A percentile compares a stretch with the other conserved stretches of the same genome.
phyloP scores from a whole-genome alignment of 2,888 invertebrate genomes.

The Seira musarum region DNA sequence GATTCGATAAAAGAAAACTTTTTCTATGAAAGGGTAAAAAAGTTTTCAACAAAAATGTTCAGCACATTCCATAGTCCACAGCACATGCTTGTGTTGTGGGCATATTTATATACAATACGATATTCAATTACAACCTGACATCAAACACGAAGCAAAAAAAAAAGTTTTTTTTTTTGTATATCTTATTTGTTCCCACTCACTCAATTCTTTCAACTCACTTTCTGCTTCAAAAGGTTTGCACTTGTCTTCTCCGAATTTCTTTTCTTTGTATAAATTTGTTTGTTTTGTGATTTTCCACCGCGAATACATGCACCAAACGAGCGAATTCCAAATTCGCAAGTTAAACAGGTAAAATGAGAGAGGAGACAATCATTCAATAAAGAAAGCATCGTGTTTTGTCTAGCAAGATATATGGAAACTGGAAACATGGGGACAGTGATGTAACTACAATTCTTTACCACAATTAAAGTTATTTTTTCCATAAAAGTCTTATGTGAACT shows the following conservation, averaged over 20 bases:
- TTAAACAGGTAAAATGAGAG: neutral
- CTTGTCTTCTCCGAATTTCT: neutral
- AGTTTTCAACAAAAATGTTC: neutral
- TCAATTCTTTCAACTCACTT: neutral
- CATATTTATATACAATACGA: neutral
- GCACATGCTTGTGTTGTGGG: no score
- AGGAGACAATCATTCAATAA: slow-evolving; percentile 5
- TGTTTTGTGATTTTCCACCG: neutral
- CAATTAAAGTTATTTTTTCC: slow-evolving; percentile 3
- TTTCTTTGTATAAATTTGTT: neutral
- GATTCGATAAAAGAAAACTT: neutral
- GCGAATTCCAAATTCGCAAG: neutral
- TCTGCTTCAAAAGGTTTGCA: neutral
- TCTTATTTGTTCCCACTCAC: neutral
- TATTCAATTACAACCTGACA: slow-evolving; percentile 11
- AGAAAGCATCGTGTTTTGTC: neutral
- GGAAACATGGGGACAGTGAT: neutral
- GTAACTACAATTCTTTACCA: neutral
- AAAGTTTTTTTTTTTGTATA: neutral
- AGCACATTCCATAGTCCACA: neutral
- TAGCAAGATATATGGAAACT: neutral
- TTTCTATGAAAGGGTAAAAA: neutral
- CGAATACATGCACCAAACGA: neutral
- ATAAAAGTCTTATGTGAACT: neutral
- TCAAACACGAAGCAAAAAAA: neutral